phyloP scores from a whole-genome alignment of 2,797 vertebrate species.

The Myotis myotis region DNA sequence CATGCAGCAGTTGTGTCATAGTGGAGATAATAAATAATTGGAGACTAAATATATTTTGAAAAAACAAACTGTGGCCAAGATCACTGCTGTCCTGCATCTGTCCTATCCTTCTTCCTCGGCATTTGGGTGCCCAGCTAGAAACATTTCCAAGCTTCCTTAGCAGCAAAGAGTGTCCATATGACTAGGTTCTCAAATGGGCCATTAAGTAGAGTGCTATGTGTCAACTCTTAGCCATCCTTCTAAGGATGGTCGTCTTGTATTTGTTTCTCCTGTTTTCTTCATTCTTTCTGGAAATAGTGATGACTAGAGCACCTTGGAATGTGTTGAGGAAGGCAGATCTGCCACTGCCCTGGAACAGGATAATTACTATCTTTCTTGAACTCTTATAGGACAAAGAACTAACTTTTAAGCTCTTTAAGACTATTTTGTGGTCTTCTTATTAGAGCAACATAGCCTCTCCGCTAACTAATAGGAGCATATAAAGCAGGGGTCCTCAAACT shows the following conservation, averaged over 20 bases:
- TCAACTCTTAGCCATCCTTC: background rate
- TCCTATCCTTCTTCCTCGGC: background rate
- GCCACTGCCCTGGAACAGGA: background rate
- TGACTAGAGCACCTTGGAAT: background rate
- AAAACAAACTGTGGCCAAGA: background rate
- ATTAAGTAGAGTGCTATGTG: background rate
- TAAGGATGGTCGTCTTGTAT: background rate
- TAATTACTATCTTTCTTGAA: background rate
- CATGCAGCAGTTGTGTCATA: background rate
- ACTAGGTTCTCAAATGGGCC: background rate
- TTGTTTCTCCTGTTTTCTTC: background rate
- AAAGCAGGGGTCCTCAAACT: background rate
- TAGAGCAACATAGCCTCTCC: background rate
- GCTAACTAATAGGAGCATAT: background rate
- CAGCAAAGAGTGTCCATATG: background rate
- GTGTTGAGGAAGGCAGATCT: background rate
- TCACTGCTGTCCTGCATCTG: background rate
- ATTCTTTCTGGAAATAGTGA: background rate
- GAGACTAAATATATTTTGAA: background rate
- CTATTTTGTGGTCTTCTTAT: background rate
- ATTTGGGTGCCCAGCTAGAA: background rate
- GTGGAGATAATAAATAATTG: background rate
- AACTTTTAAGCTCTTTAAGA: background rate
- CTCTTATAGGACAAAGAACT: background rate
- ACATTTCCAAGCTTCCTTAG: background rate